These are phyloP conservation scores for Morus bassanus DNA, from an alignment of 2,797 vertebrate genomes.

Conservation along the genomic window DNA sequence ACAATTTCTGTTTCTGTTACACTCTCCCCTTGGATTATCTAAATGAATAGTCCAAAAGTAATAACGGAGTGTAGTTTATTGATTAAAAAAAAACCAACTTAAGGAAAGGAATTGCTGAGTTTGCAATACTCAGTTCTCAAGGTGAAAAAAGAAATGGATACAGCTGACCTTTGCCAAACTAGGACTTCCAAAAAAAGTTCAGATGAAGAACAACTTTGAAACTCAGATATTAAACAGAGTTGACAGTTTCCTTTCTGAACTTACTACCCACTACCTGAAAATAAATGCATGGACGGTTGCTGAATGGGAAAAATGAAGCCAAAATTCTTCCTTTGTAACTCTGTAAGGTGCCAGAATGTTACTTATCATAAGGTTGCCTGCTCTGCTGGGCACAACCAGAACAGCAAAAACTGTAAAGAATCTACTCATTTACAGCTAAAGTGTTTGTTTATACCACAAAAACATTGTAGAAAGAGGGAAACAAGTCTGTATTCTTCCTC, in stretches of 20 bases:
- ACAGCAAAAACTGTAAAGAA: background rate
- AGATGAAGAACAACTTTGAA: background rate
- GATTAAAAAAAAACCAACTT: background rate
- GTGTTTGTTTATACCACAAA: background rate
- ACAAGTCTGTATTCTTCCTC: background rate
- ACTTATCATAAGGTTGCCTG: background rate
- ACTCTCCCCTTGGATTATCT: background rate
- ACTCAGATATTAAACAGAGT: background rate
- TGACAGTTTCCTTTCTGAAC: background rate
- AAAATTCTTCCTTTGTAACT: background rate
- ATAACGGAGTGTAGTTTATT: background rate
- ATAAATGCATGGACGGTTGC: background rate
- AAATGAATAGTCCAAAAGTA: background rate
- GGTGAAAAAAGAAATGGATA: background rate
- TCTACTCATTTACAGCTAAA: background rate
- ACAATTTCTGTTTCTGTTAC: background rate
- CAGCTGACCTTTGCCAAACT: background rate
- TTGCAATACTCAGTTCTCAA: background rate
- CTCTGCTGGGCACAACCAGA: background rate
- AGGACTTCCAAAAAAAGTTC: background rate
- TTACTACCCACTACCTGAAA: background rate
- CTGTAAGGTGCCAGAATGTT: background rate
- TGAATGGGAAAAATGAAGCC: background rate
- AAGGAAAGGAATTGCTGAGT: background rate
- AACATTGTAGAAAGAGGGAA: background rate